Evolutionary conservation across 1,140 invertebrate species (phyloP).

Genomic region (Orius laevigatus): DNA sequence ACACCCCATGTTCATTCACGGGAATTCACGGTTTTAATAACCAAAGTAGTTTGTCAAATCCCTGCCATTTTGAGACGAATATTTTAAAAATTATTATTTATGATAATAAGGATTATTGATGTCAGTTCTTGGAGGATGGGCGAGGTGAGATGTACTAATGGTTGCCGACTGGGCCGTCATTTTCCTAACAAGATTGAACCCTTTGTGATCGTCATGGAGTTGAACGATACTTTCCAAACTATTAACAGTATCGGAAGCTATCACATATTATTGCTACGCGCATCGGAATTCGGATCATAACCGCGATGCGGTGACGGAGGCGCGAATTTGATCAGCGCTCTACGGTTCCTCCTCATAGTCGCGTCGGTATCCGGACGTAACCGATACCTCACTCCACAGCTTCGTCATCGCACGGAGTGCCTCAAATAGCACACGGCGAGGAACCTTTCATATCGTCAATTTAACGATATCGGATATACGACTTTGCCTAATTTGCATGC

Average conservation of each 20-base stretch:
- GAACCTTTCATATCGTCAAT: conserved; percentile 47
- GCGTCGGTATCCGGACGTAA: conserved; percentile 29
- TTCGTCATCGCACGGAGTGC: conserved; percentile 27
- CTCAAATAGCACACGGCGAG: conserved; percentile 35
- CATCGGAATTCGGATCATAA: conserved; percentile 15
- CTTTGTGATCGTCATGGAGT: conserved; percentile 16
- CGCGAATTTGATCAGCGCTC: conserved; percentile 9
- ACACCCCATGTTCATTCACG: no score
- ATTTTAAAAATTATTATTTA: no score
- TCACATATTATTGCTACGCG: conserved; percentile 19
- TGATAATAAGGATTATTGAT: no score
- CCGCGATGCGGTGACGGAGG: conserved; percentile 17
- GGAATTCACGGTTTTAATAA: no score
- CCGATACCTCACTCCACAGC: conserved; percentile 26
- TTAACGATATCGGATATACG: conserved; percentile 39
- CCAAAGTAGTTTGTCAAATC: no score
- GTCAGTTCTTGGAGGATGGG: background rate
- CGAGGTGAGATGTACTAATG: conserved; percentile 1
- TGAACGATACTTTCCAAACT: conserved; percentile 22
- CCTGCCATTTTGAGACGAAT: no score
- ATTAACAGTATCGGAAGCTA: conserved; percentile 21
- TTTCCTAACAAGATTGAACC: background rate
- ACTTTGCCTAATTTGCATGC: conserved; percentile 38
- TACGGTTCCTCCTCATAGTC: conserved; percentile 25
- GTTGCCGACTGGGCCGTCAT: conserved; percentile 3